A percentile compares a stretch with the other conserved stretches of the same genome.
These are phyloP conservation scores for Stenichneumon culpator DNA, from an alignment of 2,888 invertebrate genomes.

Conservation along the genomic window DNA sequence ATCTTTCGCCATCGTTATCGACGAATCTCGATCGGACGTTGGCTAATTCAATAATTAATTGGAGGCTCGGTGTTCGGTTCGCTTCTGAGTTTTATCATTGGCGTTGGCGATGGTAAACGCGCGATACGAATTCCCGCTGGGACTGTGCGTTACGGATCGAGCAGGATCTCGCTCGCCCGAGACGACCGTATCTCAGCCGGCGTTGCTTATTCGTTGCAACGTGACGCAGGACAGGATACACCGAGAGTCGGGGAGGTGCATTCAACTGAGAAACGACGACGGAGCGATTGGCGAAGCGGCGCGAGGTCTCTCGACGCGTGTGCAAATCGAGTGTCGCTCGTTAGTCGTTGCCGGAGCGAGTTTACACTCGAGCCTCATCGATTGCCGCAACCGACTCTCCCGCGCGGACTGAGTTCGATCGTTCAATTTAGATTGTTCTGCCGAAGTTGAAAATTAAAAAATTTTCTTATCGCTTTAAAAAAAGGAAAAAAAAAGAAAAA, in stretches of 20 bases:
- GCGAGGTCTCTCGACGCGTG: slow-evolving; percentile 32
- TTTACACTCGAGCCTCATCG: not conserved
- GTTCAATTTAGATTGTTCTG: not conserved
- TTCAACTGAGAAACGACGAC: slow-evolving; percentile 24
- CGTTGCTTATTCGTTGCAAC: slow-evolving; percentile 29
- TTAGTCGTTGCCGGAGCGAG: slow-evolving; percentile 2
- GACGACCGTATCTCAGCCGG: not conserved
- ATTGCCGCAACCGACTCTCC: not conserved
- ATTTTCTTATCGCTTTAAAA: not conserved
- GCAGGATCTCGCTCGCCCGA: slow-evolving; percentile 31
- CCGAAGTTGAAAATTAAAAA: not conserved
- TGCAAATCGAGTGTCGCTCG: slow-evolving; percentile 43
- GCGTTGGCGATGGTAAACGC: slow-evolving; percentile 8
- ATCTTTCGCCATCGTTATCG: slow-evolving; percentile 13
- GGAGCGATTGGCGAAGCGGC: slow-evolving; percentile 46
- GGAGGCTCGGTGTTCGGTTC: not conserved
- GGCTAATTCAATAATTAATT: slow-evolving; percentile 12
- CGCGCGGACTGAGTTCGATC: not conserved
- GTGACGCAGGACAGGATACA: slow-evolving; percentile 31
- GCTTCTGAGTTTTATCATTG: not conserved
- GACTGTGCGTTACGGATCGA: slow-evolving; percentile 37
- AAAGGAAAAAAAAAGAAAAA: no score
- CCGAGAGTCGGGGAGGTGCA: not conserved
- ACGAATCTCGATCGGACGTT: slow-evolving; percentile 5
- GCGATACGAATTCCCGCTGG: slow-evolving; percentile 23